Base-by-base conservation (phyloP, 2,113 vertebrate species). In the Phoenicopterus ruber region DNA sequence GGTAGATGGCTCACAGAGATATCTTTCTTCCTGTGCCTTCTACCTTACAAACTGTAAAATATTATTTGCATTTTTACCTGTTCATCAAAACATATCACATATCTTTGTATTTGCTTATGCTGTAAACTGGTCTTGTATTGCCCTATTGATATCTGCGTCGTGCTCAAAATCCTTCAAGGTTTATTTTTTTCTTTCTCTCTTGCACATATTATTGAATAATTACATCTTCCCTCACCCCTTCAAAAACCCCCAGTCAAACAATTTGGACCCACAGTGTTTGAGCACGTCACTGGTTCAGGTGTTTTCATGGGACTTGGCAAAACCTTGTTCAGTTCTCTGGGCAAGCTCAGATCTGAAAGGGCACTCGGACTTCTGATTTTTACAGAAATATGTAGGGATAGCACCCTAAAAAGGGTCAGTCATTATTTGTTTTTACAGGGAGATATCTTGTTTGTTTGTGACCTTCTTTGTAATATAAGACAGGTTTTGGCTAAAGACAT, bases 221-320 rank as follows among this genome's bases (percentile, higher is more conserved):
- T 82, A 29, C 7, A 65, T 8, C 6, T 42, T 55, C 7, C 14
- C 9, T 6, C 20, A 67, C 4, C 7, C 22, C 14, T 58, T 12
- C 19, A 55, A 84, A 84, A 52, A 1, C 6, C 28, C 36, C 9
- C 20, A 36, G 22, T 63, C 42, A 29, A 40, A 40, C 11, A 73
- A 25, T 20, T 28, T 84, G 47, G 54, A 61, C 14, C 9, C 21
- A 61, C 7, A 21, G 8, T 28, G 15, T 55, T 42, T 58, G 34
- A 76, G 26, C 2, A 0, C 1, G 2, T n/a, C 44, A 20, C n/a
- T n/a, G 18, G 7, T 73, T 59, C n/a, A 36, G 17, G 9, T 32
- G 5, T 80, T 69, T 83, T 72, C 7, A 54, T 82, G 44, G 49
- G 11, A 82, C 25, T 52, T 73, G 10, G 15, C 18, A 80, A 46